Percentiles rank a stretch among this genome's conserved stretches.
These are phyloP conservation scores for Anser brachyrhynchus DNA, from an alignment of 2,113 vertebrate species.

Conservation along the genomic window DNA sequence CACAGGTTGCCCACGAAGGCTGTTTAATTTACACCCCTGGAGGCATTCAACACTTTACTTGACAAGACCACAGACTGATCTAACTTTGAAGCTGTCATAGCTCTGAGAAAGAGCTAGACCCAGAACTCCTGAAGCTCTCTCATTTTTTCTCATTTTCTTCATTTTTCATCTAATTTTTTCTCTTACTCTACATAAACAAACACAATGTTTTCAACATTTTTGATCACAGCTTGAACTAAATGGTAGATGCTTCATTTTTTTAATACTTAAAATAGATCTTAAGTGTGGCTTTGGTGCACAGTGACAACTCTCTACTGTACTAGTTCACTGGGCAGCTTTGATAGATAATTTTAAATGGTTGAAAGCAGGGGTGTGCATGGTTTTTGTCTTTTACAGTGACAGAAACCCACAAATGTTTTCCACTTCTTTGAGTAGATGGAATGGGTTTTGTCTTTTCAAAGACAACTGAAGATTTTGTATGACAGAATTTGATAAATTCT, in stretches of 20 bases:
- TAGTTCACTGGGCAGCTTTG: neutral
- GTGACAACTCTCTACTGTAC: neutral
- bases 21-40: neutral
- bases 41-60: neutral
- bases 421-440: slow-evolving; percentile 37
- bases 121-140: neutral
- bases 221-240: neutral
- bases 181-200: neutral
- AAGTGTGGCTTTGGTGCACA: neutral
- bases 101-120: neutral
- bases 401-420: slow-evolving; percentile 50
- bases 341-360: neutral
- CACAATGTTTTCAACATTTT: neutral
- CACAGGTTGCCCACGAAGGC: neutral
- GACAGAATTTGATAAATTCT: slow-evolving; percentile 41
- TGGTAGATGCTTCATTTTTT: neutral
- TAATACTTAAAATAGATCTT: neutral
- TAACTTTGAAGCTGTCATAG: neutral
- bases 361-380: neutral
- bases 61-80: neutral
- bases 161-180: neutral
- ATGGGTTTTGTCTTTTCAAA: slow-evolving; percentile 56
- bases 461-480: slow-evolving; percentile 47
- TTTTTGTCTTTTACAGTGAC: slow-evolving; percentile 14
- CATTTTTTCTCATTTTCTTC: no score